Evolutionary conservation across 2,113 vertebrate species (phyloP).

Genomic region (Chionodraco myersi): DNA sequence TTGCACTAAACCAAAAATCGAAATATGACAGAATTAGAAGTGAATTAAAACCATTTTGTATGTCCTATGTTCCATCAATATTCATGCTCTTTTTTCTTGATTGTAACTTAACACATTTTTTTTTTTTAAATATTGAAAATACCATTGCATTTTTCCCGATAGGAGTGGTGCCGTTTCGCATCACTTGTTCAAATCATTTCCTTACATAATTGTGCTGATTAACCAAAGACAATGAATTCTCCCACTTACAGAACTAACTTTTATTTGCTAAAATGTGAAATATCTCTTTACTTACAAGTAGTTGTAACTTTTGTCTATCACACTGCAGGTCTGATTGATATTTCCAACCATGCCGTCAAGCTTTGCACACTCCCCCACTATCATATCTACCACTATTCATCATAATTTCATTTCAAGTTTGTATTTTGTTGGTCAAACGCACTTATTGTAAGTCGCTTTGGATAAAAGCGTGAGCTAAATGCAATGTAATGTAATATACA

Average conservation of each 20-base stretch:
- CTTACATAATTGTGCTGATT: background rate
- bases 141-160: background rate
- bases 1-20: background rate
- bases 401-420: too few species aligned
- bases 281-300: background rate
- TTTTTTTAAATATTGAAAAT: background rate
- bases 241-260: background rate
- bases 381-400: background rate
- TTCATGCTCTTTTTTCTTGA: background rate
- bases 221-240: background rate
- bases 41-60: background rate
- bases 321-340: background rate
- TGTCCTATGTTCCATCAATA: background rate
- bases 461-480: too few species aligned
- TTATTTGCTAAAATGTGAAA: background rate
- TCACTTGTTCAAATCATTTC: background rate
- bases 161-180: too few species aligned
- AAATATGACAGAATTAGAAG: background rate
- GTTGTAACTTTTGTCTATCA: background rate
- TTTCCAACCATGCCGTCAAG: background rate
- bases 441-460: too few species aligned
- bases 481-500: background rate
- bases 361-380: background rate
- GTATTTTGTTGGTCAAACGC: too few species aligned
- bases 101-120: background rate